Evolutionary conservation across 2,888 invertebrate species (phyloP).

Genomic region (Gnatocerus cornutus): DNA sequence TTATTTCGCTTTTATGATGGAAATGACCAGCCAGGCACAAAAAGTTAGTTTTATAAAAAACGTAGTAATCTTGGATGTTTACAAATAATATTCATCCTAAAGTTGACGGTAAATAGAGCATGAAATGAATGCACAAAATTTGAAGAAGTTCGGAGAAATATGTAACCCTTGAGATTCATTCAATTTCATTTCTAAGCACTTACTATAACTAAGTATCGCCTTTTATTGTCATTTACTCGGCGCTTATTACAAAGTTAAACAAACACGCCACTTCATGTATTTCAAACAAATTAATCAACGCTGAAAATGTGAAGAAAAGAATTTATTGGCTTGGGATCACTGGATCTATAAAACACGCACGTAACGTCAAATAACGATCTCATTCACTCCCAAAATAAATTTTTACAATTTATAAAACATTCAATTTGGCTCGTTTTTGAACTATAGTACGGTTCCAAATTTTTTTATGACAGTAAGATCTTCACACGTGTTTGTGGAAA

Average conservation of each 20-base stretch:
- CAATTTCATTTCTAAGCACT: constrained; percentile 46
- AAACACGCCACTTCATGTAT: constrained; percentile 9
- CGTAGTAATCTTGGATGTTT: neutral
- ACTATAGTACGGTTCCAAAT: neutral
- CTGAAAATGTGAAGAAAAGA: constrained; percentile 7
- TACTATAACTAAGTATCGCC: constrained; percentile 29
- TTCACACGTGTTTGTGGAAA: neutral
- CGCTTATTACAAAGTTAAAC: constrained; percentile 28
- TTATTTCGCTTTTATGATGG: too few species aligned
- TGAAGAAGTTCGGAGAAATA: constrained; percentile 46
- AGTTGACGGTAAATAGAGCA: constrained; percentile 42
- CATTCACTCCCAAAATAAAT: constrained; percentile 4
- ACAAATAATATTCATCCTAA: constrained; percentile 28
- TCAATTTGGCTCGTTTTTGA: constrained; percentile 1
- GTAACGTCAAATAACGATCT: constrained; percentile 5
- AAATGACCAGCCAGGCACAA: too few species aligned
- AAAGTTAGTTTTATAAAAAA: too few species aligned
- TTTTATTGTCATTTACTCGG: constrained; percentile 27
- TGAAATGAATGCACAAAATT: constrained; percentile 47
- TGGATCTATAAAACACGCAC: constrained; percentile 1
- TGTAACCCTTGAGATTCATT: constrained; percentile 45
- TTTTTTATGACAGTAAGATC: neutral
- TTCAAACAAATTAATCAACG: constrained; percentile 19
- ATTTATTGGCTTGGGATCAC: neutral
- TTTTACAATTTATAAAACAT: constrained; percentile 6